Percentiles rank a stretch among this genome's conserved stretches.
Evolutionary conservation across 2,113 vertebrate genomes (phyloP).

Genomic region (Leucoraja erinaceus): DNA sequence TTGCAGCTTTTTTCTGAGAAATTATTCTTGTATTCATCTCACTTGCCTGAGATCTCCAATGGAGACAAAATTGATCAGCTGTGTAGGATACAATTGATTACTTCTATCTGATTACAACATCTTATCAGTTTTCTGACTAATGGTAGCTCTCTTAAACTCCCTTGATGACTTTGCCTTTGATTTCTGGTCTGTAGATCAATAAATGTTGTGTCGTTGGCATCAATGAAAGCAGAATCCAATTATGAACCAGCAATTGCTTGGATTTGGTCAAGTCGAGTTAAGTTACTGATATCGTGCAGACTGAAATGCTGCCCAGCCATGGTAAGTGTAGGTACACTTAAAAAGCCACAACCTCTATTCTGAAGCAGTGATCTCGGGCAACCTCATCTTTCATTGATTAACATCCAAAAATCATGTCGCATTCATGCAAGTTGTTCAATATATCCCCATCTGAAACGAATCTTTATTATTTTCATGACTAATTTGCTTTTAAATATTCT

Average conservation of each 20-base stretch:
- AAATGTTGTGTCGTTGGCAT: slow-evolving; percentile 22
- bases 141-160: background rate
- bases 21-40: slow-evolving; percentile 15
- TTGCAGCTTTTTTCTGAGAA: background rate
- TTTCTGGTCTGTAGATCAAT: slow-evolving; percentile 18
- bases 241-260: slow-evolving; percentile 17
- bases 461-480: background rate
- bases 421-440: background rate
- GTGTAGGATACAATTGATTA: background rate
- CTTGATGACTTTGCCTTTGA: slow-evolving; percentile 15
- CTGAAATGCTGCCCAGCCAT: background rate
- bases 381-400: background rate
- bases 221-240: slow-evolving; percentile 21
- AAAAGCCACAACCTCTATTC: background rate
- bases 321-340: background rate
- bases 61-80: slow-evolving; percentile 3
- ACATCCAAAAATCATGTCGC: background rate
- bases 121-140: slow-evolving; percentile 16
- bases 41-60: background rate
- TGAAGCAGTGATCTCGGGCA: background rate
- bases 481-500: background rate
- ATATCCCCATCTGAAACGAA: background rate
- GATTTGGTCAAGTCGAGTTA: slow-evolving; percentile 12
- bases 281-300: background rate
- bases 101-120: slow-evolving; percentile 22